Evolutionary conservation across 2,113 vertebrate genomes (phyloP).

Genomic region (Haplochromis burtoni): DNA sequence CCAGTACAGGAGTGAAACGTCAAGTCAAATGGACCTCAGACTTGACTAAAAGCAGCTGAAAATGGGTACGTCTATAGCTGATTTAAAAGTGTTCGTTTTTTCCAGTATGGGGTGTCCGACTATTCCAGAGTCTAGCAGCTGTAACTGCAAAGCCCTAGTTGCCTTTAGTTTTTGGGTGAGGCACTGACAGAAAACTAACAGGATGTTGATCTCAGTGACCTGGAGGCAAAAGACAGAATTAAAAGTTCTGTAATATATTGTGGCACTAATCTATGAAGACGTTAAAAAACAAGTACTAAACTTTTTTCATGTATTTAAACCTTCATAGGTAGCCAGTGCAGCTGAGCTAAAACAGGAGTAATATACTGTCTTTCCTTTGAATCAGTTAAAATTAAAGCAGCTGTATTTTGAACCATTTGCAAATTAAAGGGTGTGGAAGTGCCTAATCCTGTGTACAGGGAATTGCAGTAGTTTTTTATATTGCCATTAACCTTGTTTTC

Average conservation of each 20-base stretch:
- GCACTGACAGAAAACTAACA: not conserved
- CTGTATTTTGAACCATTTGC: not conserved
- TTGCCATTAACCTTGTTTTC: not conserved
- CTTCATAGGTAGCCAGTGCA: not conserved
- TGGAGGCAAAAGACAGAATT: not conserved
- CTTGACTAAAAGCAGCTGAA: not conserved
- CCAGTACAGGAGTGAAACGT: not conserved
- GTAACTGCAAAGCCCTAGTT: not conserved
- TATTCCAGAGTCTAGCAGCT: not conserved
- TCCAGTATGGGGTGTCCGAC: not conserved
- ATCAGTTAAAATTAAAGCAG: not conserved
- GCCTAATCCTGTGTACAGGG: not conserved
- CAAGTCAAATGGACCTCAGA: not conserved
- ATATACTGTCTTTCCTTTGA: not conserved
- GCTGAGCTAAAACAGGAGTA: not conserved
- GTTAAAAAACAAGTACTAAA: not conserved
- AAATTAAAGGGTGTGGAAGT: not conserved
- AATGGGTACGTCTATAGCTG: not conserved
- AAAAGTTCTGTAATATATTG: not conserved
- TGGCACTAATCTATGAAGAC: not conserved
- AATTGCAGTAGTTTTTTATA: not conserved
- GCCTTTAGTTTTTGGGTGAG: not conserved
- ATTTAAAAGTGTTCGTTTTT: not conserved
- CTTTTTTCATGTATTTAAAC: not conserved
- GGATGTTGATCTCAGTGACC: not conserved